Percentiles rank a stretch among this genome's conserved stretches.
Evolutionary conservation across 1,140 invertebrate species (phyloP).

Genomic region (Formica selysi): DNA sequence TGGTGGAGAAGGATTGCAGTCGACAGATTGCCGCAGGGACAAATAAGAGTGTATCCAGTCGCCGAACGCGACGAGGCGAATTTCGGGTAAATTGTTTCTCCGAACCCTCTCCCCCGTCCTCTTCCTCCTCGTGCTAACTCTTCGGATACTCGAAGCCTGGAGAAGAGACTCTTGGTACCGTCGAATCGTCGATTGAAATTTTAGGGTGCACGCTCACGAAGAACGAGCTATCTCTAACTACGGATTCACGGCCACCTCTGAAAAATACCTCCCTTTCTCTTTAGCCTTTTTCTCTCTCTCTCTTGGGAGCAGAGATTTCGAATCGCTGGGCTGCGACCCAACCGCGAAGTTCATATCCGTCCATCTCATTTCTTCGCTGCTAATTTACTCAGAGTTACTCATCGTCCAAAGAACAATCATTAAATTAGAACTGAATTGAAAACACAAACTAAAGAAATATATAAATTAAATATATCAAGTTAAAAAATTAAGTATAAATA

Average conservation of each 20-base stretch:
- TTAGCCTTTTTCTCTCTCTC: not conserved
- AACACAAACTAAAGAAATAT: not conserved
- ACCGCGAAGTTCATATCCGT: slow-evolving; percentile 17
- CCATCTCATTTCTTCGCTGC: slow-evolving; percentile 31
- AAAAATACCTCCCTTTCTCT: not conserved
- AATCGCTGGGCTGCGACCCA: slow-evolving; percentile 55
- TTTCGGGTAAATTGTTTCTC: slow-evolving; percentile 84
- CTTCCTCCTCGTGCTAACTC: slow-evolving; percentile 57
- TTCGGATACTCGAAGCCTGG: slow-evolving; percentile 62
- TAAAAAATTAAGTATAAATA: too few relatives aligned
- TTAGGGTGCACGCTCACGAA: slow-evolving; percentile 67
- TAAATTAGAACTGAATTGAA: slow-evolving; percentile 2
- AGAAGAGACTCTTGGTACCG: slow-evolving; percentile 75
- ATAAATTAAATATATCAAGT: slow-evolving; percentile 1
- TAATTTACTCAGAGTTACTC: slow-evolving; percentile 9
- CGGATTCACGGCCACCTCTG: slow-evolving; percentile 14
- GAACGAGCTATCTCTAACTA: slow-evolving; percentile 49
- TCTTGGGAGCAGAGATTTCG: slow-evolving; percentile 16
- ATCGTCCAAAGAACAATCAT: not conserved
- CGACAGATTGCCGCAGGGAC: slow-evolving; percentile 84
- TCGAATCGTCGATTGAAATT: slow-evolving; percentile 77
- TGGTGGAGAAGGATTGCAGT: slow-evolving; percentile 76
- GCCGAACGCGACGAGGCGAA: slow-evolving; percentile 82
- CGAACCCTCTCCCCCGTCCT: slow-evolving; percentile 43
- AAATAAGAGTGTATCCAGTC: slow-evolving; percentile 84